These are phyloP conservation scores for Galerucella pusilla DNA, from an alignment of 2,888 invertebrate species.

Conservation along the genomic window DNA sequence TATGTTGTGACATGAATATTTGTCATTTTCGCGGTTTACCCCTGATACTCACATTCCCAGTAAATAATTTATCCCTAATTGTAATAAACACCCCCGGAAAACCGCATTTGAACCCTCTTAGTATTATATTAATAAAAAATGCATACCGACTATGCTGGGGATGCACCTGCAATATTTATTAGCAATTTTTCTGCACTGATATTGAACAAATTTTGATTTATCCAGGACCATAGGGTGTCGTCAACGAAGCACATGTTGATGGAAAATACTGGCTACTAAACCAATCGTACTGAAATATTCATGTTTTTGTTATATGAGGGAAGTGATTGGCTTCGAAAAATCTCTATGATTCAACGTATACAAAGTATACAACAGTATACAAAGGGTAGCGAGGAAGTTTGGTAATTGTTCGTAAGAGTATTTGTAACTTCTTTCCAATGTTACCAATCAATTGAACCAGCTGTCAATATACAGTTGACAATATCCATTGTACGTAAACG, in stretches of 20 bases:
- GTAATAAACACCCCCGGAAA: slow-evolving; percentile 46
- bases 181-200: slow-evolving; percentile 52
- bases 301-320: background rate
- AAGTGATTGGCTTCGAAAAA: background rate
- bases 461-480: too few species aligned
- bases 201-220: slow-evolving; percentile 60
- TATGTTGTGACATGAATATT: slow-evolving; percentile 22
- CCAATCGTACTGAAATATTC: slow-evolving; percentile 11
- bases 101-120: slow-evolving; percentile 36
- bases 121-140: slow-evolving; percentile 56
- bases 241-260: slow-evolving; percentile 51
- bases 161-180: slow-evolving; percentile 60
- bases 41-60: slow-evolving; percentile 35
- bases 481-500: too few species aligned
- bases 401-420: too few species aligned
- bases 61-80: slow-evolving; percentile 47
- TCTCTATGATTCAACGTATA: background rate
- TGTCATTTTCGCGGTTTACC: slow-evolving; percentile 30
- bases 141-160: slow-evolving; percentile 44
- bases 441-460: too few species aligned
- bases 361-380: too few species aligned
- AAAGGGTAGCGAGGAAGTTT: too few species aligned
- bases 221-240: slow-evolving; percentile 50
- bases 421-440: too few species aligned
- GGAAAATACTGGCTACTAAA: slow-evolving; percentile 28